Evolutionary conservation across 2,797 vertebrate genomes (phyloP).

Genomic region (Sarcoramphus papa): DNA sequence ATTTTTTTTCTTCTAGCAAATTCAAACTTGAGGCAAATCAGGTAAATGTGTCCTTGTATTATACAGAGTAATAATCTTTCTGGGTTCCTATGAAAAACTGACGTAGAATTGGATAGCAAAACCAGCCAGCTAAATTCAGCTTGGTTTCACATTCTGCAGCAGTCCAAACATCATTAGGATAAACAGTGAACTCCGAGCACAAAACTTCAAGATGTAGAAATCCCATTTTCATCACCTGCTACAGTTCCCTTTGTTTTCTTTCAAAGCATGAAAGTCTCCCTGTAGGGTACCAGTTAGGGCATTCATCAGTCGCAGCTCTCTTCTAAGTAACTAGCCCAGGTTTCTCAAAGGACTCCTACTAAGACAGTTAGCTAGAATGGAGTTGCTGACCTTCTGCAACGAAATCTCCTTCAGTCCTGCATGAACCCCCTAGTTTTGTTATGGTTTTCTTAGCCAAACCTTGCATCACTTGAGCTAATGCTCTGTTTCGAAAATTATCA

Average conservation of each 20-base stretch:
- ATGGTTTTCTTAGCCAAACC: neutral
- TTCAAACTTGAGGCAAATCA: constrained; percentile 32
- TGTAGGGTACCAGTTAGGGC: neutral
- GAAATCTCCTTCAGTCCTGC: neutral
- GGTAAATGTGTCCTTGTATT: constrained; percentile 18
- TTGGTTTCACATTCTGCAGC: neutral
- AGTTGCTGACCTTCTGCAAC: neutral
- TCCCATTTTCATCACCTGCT: neutral
- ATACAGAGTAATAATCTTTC: neutral
- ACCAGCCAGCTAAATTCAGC: neutral
- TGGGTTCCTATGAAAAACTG: neutral
- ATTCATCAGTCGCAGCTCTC: neutral
- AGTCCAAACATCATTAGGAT: neutral
- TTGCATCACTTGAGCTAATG: neutral
- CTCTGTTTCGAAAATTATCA: neutral
- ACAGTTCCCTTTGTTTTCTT: neutral
- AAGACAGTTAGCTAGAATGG: neutral
- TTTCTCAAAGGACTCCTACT: neutral
- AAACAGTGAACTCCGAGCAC: neutral
- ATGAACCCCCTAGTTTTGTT: neutral
- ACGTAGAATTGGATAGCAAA: neutral
- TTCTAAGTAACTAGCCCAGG: neutral
- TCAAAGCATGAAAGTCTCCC: neutral
- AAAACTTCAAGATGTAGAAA: neutral
- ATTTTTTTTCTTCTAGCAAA: neutral